These are phyloP conservation scores for Agrypnia vestita DNA, from an alignment of 1,140 invertebrate species.

Conservation along the genomic window DNA sequence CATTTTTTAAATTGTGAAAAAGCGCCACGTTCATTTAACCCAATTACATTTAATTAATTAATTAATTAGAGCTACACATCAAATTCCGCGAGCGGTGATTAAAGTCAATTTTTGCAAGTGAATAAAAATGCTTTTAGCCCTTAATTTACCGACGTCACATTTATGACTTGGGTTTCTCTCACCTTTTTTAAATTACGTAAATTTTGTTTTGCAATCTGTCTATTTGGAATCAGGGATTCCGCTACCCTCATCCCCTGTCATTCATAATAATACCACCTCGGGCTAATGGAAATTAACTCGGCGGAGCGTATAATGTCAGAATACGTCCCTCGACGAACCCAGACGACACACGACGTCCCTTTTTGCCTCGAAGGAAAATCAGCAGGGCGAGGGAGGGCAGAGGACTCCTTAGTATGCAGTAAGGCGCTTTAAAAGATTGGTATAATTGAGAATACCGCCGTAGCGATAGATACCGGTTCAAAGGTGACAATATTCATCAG, in stretches of 20 bases:
- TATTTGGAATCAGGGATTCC: conserved; percentile 26
- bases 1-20: too few relatives aligned
- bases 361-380: conserved; percentile 20
- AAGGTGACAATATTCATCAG: conserved; percentile 53
- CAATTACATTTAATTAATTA: not conserved
- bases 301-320: conserved; percentile 57
- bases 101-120: too few relatives aligned
- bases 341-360: conserved; percentile 41
- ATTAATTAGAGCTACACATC: not conserved
- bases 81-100: too few relatives aligned
- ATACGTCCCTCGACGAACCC: not conserved
- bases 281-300: conserved; percentile 59
- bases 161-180: too few relatives aligned
- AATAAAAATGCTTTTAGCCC: too few relatives aligned
- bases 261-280: conserved; percentile 57
- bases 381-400: conserved; percentile 1
- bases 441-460: conserved; percentile 59
- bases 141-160: too few relatives aligned
- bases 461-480: conserved; percentile 34
- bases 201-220: conserved; percentile 21
- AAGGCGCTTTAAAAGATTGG: conserved; percentile 52
- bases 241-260: conserved; percentile 52
- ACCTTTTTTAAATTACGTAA: not conserved
- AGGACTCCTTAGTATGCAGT: conserved; percentile 42
- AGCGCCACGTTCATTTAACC: not conserved